Evolutionary conservation across 2,888 invertebrate genomes (phyloP).

Genomic region (Synergus laeviventris): DNA sequence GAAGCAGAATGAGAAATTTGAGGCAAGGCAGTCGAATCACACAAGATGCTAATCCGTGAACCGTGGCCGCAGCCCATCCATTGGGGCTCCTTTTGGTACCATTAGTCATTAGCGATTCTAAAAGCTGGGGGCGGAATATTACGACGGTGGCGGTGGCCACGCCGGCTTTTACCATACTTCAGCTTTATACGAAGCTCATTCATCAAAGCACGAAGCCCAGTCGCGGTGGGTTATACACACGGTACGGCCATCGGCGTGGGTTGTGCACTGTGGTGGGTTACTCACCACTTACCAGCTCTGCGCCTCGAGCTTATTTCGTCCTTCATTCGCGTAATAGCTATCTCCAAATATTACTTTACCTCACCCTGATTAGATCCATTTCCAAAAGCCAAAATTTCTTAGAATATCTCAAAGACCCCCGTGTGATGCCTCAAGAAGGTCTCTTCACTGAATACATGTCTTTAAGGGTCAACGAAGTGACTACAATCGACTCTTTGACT

Average conservation of each 20-base stretch:
- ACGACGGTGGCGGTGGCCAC: conserved; percentile 56
- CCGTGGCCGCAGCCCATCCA: conserved; percentile 44
- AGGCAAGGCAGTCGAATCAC: conserved; percentile 46
- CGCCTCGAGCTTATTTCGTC: conserved; percentile 53
- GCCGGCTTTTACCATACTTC: conserved; percentile 73
- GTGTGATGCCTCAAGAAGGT: conserved; percentile 5
- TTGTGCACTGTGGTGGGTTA: conserved; percentile 47
- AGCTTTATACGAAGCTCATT: conserved; percentile 71
- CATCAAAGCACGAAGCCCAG: conserved; percentile 69
- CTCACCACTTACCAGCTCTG: conserved; percentile 52
- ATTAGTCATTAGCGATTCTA: conserved; percentile 75
- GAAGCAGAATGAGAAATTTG: conserved; percentile 38
- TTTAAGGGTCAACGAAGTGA: no score
- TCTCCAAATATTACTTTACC: conserved; percentile 58
- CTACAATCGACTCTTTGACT: no score
- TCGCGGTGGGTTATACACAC: conserved; percentile 49
- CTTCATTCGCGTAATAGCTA: conserved; percentile 59
- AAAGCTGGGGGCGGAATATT: conserved; percentile 71
- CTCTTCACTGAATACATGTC: background rate
- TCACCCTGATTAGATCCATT: conserved; percentile 39
- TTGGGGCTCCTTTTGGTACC: conserved; percentile 65
- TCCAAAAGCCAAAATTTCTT: background rate
- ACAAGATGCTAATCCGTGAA: conserved; percentile 49
- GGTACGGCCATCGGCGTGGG: conserved; percentile 41
- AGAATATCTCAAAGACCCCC: background rate